Conservation (phyloP, 2,888 invertebrate genomes). For the Caenorhabditis drosophilae region DNA sequence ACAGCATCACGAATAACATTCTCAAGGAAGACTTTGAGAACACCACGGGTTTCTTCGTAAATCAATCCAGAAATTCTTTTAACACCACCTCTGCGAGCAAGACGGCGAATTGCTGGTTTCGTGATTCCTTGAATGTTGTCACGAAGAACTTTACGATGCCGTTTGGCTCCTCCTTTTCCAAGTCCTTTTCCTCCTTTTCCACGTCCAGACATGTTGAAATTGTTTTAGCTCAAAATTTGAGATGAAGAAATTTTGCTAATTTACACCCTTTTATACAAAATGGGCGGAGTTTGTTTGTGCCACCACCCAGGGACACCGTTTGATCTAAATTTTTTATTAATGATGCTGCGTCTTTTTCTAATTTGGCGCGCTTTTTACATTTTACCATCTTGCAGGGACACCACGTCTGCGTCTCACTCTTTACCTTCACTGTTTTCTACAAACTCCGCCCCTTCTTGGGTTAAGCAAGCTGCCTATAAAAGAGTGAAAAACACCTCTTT, state of each 20-base stretch:
- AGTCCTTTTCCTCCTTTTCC: conserved; percentile 82
- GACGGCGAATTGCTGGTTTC: background rate
- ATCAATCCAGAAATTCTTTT: conserved; percentile 37
- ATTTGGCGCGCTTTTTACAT: no score
- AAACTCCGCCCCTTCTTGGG: no score
- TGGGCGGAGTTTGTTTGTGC: no score
- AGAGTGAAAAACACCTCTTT: background rate
- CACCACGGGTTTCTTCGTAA: conserved; percentile 70
- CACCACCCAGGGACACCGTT: background rate
- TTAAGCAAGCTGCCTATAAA: background rate
- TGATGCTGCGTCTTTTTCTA: no score
- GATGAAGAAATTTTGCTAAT: background rate
- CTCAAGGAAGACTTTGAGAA: no score
- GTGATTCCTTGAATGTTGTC: conserved; percentile 54
- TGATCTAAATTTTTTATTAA: no score
- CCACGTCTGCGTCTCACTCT: no score
- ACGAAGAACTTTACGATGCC: conserved; percentile 74
- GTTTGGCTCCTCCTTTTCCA: conserved; percentile 82
- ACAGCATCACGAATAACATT: no score
- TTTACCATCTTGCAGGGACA: no score
- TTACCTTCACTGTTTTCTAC: no score
- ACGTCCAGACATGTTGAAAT: conserved; percentile 77
- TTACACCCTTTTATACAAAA: background rate
- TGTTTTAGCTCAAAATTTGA: background rate
- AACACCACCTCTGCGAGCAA: background rate